Base-by-base conservation (phyloP, 92 coral and sea anemone genomes). In the Desmophyllum pertusum region DNA sequence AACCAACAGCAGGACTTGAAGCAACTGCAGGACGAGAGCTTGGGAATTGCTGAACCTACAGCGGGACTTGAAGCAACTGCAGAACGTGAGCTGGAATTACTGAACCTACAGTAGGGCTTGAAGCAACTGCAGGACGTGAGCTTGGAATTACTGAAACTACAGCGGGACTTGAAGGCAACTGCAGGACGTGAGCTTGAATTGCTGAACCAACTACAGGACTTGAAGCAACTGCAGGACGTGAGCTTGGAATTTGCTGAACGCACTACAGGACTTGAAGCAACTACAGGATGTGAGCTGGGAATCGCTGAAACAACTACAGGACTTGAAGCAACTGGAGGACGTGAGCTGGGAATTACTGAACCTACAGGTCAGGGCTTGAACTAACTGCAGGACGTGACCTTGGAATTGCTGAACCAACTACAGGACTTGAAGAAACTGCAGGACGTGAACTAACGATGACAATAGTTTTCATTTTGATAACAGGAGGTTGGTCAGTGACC, bases 401-500 rank as follows among this genome's bases (percentile, higher is more conserved):
- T 29, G 19, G 1, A 33, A 3, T 3, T 65, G n/a, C n/a, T n/a
- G n/a, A n/a, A n/a, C n/a, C n/a, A n/a, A n/a, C n/a, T n/a, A n/a
- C n/a, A n/a, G 21, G 18, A 64, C 40, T 33, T 64, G 70, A 59
- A 0, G 27, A 21, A 37, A 15, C 48, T 6, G 74, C 19, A 69
- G 51, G 33, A 69, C 46, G 38, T 69, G 74, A 1, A 21, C 0
- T 35, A 41, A 6, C 72, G 43, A 83, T 21, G 46, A 30, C 48
- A 30, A 71, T 43, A 8, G 79, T 73, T 25, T n/a, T 72, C 80
- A 51, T 70, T 66, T 66, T 66, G 1, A 79, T 65, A 65, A 67
- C 84, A 4, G 75, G 76, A 8, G 84, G 84, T 48, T 25, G 62
- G 61, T 68, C 51, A n/a, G 84, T 80, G 52, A 7, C 67, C 41